phyloP scores from a whole-genome alignment of 2,888 invertebrate genomes.

The Caenorhabditis imperialis region DNA sequence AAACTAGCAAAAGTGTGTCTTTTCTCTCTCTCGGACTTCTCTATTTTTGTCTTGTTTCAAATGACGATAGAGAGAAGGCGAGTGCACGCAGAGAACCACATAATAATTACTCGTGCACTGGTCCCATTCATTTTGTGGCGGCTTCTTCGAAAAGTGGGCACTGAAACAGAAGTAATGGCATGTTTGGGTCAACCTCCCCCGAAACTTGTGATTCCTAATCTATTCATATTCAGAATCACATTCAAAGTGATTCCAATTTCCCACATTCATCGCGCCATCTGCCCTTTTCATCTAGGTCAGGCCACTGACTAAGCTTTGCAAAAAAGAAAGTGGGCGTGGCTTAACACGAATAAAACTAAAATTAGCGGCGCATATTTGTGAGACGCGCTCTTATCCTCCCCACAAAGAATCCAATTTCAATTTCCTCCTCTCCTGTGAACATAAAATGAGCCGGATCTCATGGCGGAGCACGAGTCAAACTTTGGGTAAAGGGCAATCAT shows the following conservation, averaged over 20 bases:
- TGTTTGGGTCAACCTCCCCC: constrained; percentile 2
- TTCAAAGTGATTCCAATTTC: too few species aligned
- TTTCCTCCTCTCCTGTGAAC: constrained; percentile 24
- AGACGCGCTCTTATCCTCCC: constrained; percentile 5
- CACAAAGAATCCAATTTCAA: constrained; percentile 50
- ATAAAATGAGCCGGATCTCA: constrained; percentile 14
- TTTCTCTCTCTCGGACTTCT: constrained; percentile 24
- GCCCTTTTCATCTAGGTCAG: too few species aligned
- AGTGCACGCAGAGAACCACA: constrained; percentile 24
- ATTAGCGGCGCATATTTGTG: not conserved
- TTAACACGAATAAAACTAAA: not conserved
- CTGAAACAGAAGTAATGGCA: constrained; percentile 11
- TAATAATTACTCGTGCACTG: constrained; percentile 50
- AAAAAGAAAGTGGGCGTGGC: constrained; percentile 3
- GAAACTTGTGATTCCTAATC: not conserved
- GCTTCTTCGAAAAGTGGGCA: too few species aligned
- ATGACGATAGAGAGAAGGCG: constrained; percentile 11
- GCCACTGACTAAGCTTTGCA: not conserved
- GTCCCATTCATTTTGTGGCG: constrained; percentile 8
- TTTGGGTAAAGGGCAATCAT: too few species aligned
- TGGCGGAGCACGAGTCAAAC: too few species aligned
- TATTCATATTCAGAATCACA: too few species aligned
- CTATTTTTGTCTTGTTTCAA: constrained; percentile 10
- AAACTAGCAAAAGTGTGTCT: too few species aligned
- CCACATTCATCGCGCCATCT: constrained; percentile 21